phyloP scores from a whole-genome alignment of 2,113 vertebrate species.

The Phycodurus eques region DNA sequence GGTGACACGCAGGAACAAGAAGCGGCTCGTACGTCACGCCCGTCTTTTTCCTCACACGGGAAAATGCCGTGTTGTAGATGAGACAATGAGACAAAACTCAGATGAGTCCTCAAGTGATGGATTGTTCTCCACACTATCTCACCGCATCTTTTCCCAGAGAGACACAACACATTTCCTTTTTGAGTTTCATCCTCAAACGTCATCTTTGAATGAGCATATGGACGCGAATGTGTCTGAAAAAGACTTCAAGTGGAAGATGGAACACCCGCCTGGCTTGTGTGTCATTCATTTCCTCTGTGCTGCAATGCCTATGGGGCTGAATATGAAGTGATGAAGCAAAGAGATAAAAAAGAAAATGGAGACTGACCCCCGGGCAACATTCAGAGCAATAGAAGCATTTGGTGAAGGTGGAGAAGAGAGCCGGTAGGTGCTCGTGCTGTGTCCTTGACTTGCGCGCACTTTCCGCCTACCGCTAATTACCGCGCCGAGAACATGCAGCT shows the following conservation, averaged over 20 bases:
- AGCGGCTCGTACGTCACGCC: conserved; percentile 53
- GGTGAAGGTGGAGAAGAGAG: conserved; percentile 24
- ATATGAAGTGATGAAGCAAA: conserved; percentile 37
- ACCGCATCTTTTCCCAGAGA: conserved; percentile 26
- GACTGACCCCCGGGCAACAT: background rate
- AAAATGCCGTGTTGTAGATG: conserved; percentile 25
- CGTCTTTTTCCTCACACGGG: conserved; percentile 26
- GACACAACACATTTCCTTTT: conserved; percentile 5
- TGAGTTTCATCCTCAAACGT: conserved; percentile 20
- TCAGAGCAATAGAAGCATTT: background rate
- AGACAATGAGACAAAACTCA: conserved; percentile 49
- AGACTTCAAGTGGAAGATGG: conserved; percentile 32
- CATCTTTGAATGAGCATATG: conserved; percentile 24
- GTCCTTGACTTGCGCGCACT: conserved; percentile 63
- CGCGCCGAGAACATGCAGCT: conserved; percentile 41
- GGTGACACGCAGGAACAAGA: conserved; percentile 39
- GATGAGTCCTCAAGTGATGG: conserved; percentile 32
- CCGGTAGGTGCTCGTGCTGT: conserved; percentile 13
- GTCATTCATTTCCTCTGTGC: conserved; percentile 42
- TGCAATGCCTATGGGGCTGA: conserved; percentile 25
- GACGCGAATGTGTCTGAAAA: conserved; percentile 6
- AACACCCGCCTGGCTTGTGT: conserved; percentile 27
- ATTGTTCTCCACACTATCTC: conserved; percentile 23
- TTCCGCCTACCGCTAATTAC: conserved; percentile 57
- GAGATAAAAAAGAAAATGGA: conserved; percentile 18